These are phyloP conservation scores for Pholis gunnellus DNA, from an alignment of 2,113 vertebrate genomes.

Conservation along the genomic window DNA sequence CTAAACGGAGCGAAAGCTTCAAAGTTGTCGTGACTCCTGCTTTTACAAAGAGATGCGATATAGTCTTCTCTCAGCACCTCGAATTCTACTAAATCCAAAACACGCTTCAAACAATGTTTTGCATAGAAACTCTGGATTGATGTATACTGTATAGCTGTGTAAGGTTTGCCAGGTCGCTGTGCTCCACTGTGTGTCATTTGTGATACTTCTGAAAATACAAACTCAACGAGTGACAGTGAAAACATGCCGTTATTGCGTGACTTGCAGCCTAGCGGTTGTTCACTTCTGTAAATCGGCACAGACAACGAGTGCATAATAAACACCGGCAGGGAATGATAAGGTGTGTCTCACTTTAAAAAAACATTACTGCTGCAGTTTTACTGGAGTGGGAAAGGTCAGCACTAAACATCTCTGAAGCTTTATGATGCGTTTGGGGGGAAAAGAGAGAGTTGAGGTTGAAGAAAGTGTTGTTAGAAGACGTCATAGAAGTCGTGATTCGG, in stretches of 20 bases:
- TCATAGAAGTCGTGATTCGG: background rate
- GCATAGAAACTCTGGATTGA: background rate
- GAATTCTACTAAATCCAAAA: background rate
- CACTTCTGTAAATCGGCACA: constrained; percentile 46
- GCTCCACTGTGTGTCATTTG: background rate
- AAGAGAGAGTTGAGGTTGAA: background rate
- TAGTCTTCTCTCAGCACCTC: background rate
- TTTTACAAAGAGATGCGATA: constrained; percentile 21
- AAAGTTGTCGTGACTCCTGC: constrained; percentile 15
- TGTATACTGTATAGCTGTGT: background rate
- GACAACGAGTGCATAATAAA: constrained; percentile 46
- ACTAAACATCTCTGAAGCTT: constrained; percentile 44
- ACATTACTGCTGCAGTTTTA: constrained; percentile 51
- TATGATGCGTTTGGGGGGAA: constrained; percentile 25
- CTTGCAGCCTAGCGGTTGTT: constrained; percentile 26
- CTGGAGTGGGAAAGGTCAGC: constrained; percentile 20
- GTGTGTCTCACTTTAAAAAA: constrained; percentile 56
- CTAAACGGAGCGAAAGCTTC: constrained; percentile 32
- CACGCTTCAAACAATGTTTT: background rate
- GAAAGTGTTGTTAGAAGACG: background rate
- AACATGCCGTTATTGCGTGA: constrained; percentile 11
- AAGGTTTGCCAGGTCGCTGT: background rate
- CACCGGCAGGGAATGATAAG: constrained; percentile 59
- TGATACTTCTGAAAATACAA: background rate
- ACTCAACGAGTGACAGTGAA: background rate